Conservation (phyloP, 1,140 invertebrate genomes). For the Calephelis nemesis region DNA sequence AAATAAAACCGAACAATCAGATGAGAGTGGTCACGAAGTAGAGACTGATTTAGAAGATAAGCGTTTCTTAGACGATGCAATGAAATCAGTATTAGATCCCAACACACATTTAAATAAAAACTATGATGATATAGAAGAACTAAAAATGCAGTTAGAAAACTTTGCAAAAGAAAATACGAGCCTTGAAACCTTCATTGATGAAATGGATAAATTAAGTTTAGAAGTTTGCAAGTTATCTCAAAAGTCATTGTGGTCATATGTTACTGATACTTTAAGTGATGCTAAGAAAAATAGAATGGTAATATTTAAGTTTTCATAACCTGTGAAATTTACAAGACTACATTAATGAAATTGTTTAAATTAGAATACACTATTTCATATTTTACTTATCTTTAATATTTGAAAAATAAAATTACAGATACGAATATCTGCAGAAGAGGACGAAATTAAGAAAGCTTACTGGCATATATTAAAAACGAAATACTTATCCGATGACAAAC, state of each 20-base stretch:
- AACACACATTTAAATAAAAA: constrained; percentile 48
- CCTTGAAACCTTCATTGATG: constrained; percentile 58
- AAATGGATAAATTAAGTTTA: constrained; percentile 68
- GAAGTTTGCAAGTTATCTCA: constrained; percentile 70
- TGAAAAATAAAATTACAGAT: constrained; percentile 44
- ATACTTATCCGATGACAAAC: constrained; percentile 47
- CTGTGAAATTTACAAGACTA: not conserved
- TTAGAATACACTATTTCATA: no score
- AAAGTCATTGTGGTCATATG: constrained; percentile 64
- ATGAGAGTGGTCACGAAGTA: constrained; percentile 63
- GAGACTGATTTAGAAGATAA: constrained; percentile 61
- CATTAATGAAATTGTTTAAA: no score
- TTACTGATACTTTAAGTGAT: constrained; percentile 63
- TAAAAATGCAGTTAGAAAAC: constrained; percentile 56
- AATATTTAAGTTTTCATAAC: constrained; percentile 22
- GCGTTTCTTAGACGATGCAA: constrained; percentile 62
- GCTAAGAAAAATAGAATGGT: constrained; percentile 70
- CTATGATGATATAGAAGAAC: constrained; percentile 49
- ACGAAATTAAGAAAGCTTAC: constrained; percentile 69
- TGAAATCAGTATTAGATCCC: constrained; percentile 63
- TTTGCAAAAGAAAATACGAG: constrained; percentile 57
- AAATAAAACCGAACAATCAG: constrained; percentile 42
- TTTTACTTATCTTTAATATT: no score
- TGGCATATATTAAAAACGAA: constrained; percentile 67
- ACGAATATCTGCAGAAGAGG: constrained; percentile 63